phyloP scores from a whole-genome alignment of 1,140 invertebrate species.

The Orius laevigatus region DNA sequence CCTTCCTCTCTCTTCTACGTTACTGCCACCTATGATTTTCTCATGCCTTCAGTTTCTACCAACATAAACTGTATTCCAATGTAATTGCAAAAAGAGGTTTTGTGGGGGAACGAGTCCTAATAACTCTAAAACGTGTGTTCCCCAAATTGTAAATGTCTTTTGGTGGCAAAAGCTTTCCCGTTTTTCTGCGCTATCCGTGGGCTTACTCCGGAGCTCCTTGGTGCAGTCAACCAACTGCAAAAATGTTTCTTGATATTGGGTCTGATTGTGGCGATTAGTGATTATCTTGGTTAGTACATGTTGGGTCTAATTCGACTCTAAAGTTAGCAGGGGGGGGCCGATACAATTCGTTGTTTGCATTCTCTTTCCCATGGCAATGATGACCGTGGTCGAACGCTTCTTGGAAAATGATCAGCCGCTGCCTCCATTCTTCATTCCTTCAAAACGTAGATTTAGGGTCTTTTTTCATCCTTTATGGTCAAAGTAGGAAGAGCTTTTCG shows the following conservation, averaged over 20 bases:
- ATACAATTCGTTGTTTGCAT: constrained; percentile 39
- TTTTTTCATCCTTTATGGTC: constrained; percentile 23
- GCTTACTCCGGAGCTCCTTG: constrained; percentile 46
- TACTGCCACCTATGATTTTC: too few species aligned
- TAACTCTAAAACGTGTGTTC: constrained; percentile 27
- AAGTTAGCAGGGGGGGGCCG: constrained; percentile 37
- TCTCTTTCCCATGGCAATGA: constrained; percentile 46
- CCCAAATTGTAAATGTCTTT: constrained; percentile 27
- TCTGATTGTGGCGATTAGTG: constrained; percentile 29
- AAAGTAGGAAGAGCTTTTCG: constrained; percentile 35
- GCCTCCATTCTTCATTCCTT: constrained; percentile 20
- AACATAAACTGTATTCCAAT: too few species aligned
- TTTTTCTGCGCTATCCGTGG: constrained; percentile 52
- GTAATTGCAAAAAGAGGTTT: too few species aligned
- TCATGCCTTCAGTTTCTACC: too few species aligned
- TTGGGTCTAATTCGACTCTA: constrained; percentile 31
- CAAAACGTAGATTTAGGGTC: not conserved
- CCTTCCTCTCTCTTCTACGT: too few species aligned
- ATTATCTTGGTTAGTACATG: constrained; percentile 35
- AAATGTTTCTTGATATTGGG: constrained; percentile 36
- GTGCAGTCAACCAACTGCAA: constrained; percentile 50
- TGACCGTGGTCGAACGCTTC: constrained; percentile 36
- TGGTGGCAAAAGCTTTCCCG: constrained; percentile 38
- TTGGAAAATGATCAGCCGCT: constrained; percentile 19
- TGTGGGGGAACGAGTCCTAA: too few species aligned